Percentiles rank a stretch among this genome's conserved stretches.
Conservation (phyloP, 1,140 invertebrate species). For the Sarcophaga peregrina region DNA sequence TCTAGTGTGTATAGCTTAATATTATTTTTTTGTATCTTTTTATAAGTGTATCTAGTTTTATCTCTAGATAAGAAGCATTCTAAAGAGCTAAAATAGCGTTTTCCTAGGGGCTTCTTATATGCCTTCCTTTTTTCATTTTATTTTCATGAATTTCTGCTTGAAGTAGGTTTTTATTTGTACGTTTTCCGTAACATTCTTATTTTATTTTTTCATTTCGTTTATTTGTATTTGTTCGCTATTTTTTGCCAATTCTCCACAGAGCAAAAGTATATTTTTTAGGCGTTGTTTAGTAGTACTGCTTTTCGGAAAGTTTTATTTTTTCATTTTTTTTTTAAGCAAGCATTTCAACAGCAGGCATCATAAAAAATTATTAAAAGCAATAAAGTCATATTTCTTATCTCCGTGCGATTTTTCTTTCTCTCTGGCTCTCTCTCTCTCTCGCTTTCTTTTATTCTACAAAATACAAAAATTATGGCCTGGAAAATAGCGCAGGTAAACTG, state of each 20-base stretch:
- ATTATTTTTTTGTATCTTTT: neutral
- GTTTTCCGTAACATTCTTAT: neutral
- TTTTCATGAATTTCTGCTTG: neutral
- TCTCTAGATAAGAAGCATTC: neutral
- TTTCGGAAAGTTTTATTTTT: neutral
- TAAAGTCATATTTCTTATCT: neutral
- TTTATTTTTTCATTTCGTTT: too few relatives aligned
- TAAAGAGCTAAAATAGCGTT: neutral
- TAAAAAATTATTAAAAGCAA: constrained; percentile 16
- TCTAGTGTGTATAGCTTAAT: neutral
- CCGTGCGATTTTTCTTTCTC: neutral
- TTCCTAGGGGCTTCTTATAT: neutral
- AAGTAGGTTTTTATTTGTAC: neutral
- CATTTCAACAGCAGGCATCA: neutral
- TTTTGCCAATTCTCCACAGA: too few relatives aligned
- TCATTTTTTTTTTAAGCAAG: too few relatives aligned
- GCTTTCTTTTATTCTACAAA: too few relatives aligned
- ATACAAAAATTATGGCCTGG: too few relatives aligned
- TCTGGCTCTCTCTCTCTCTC: neutral
- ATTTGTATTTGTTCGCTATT: too few relatives aligned
- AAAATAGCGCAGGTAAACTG: too few relatives aligned
- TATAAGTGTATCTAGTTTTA: neutral
- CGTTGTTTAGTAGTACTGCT: neutral
- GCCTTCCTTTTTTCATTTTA: neutral
- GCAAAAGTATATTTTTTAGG: neutral